These are phyloP conservation scores for Heliconius hermathena DNA, from an alignment of 1,140 invertebrate genomes.

Conservation along the genomic window DNA sequence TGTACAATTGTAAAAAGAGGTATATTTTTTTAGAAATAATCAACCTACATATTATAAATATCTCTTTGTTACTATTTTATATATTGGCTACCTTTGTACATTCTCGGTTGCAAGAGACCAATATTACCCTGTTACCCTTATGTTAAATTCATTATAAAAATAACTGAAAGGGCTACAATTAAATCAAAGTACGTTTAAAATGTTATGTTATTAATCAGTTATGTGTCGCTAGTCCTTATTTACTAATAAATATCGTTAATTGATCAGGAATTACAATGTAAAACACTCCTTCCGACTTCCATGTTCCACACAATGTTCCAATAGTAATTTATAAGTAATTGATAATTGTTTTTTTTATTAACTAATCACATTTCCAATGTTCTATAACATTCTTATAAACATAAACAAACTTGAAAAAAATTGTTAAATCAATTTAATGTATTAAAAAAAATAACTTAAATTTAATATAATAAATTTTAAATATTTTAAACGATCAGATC, in stretches of 20 bases:
- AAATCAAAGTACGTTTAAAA: neutral
- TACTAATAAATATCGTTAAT: neutral
- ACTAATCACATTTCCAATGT: no score
- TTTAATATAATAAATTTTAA: no score
- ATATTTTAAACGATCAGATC: neutral
- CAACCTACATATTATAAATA: no score
- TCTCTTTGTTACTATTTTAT: no score
- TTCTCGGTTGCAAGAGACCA: neutral
- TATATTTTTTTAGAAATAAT: neutral
- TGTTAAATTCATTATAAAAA: constrained; percentile 27
- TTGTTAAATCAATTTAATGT: no score
- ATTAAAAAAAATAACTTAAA: no score
- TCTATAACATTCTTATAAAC: no score
- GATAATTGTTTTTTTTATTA: no score
- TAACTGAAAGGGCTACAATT: neutral
- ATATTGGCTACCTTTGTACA: neutral
- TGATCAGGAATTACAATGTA: neutral
- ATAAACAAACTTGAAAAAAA: no score
- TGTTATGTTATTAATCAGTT: neutral
- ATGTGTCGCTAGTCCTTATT: neutral
- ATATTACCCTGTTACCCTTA: constrained; percentile 30
- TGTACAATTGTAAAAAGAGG: neutral
- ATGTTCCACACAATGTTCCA: neutral
- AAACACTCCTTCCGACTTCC: constrained; percentile 5
- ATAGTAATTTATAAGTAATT: no score